phyloP scores from a whole-genome alignment of 1,140 invertebrate species.

The Drosophila orosa region DNA sequence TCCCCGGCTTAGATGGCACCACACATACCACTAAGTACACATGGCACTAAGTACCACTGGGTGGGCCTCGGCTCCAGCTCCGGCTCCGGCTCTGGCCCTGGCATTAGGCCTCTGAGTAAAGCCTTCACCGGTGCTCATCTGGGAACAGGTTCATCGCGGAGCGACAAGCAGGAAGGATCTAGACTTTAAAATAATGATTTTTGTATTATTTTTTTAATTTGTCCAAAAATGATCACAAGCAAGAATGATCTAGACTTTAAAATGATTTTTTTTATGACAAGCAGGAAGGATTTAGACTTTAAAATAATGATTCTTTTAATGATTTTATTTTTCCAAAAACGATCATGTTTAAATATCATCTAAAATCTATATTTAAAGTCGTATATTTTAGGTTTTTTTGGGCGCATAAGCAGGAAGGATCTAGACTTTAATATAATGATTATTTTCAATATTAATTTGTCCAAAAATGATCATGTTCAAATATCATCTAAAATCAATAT shows the following conservation, averaged over 20 bases:
- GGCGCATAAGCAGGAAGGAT: too few relatives aligned
- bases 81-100: not conserved
- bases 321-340: too few relatives aligned
- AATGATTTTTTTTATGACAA: not conserved
- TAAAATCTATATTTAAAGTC: too few relatives aligned
- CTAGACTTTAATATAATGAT: too few relatives aligned
- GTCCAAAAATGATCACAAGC: too few relatives aligned
- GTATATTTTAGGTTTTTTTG: not conserved
- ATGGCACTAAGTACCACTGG: not conserved
- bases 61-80: not conserved
- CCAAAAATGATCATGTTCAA: too few relatives aligned
- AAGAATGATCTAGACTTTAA: not conserved
- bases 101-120: not conserved
- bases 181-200: not conserved
- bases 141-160: not conserved
- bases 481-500: too few relatives aligned
- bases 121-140: not conserved
- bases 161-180: not conserved
- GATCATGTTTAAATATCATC: too few relatives aligned
- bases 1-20: not conserved
- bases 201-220: too few relatives aligned
- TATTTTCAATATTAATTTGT: too few relatives aligned
- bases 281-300: not conserved
- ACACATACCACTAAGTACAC: not conserved
- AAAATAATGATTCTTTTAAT: too few relatives aligned